A percentile compares a stretch with the other conserved stretches of the same genome.
Evolutionary conservation across 1,140 invertebrate species (phyloP).

Genomic region (Spodoptera frugiperda): DNA sequence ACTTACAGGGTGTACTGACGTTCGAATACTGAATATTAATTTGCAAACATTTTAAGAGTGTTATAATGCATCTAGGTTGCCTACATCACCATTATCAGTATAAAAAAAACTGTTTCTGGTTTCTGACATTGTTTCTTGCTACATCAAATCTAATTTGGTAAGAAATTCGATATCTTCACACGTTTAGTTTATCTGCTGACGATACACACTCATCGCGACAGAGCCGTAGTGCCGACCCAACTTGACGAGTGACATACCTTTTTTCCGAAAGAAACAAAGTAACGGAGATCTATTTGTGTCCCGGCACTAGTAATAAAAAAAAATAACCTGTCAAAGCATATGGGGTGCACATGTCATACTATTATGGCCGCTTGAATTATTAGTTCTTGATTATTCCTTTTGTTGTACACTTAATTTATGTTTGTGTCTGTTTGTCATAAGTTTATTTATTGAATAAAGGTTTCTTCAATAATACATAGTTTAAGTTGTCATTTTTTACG

Average conservation of each 20-base stretch:
- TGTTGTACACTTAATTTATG: not conserved
- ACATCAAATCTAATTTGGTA: not conserved
- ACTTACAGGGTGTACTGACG: too few species aligned
- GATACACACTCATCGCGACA: slow-evolving; percentile 44
- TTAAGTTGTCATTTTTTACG: not conserved
- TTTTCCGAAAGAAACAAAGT: slow-evolving; percentile 45
- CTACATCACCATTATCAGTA: too few species aligned
- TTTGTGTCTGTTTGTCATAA: not conserved
- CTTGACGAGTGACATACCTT: slow-evolving; percentile 49
- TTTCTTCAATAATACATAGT: not conserved
- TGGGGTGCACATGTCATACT: slow-evolving; percentile 34
- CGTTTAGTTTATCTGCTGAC: slow-evolving; percentile 22
- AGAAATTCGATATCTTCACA: slow-evolving; percentile 16
- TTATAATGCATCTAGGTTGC: too few species aligned
- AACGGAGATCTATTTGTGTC: slow-evolving; percentile 32
- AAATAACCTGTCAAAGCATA: slow-evolving; percentile 36
- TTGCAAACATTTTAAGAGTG: too few species aligned
- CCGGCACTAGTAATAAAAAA: slow-evolving; percentile 4
- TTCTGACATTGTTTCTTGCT: not conserved
- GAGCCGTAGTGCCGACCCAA: slow-evolving; percentile 18
- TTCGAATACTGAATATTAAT: too few species aligned
- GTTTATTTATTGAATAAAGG: not conserved
- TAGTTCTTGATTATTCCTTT: slow-evolving; percentile 2
- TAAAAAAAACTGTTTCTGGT: too few species aligned
- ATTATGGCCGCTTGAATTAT: slow-evolving; percentile 7